Evolutionary conservation across 2,888 invertebrate species (phyloP).

Genomic region (Zeuzera pyrina): DNA sequence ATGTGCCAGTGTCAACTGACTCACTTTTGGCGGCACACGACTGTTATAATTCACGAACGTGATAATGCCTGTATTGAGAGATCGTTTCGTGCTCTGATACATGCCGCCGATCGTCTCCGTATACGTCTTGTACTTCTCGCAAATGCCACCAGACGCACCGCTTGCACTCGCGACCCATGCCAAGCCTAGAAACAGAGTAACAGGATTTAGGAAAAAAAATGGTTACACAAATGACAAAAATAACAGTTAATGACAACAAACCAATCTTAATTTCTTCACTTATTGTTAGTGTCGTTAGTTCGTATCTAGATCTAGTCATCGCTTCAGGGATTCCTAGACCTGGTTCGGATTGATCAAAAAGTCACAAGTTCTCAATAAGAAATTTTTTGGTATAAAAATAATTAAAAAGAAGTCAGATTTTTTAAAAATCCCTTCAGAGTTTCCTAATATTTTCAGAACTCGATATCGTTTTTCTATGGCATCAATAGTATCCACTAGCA

Average conservation of each 20-base stretch:
- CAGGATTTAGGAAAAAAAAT: neutral
- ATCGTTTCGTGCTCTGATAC: constrained; percentile 94
- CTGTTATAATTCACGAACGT: constrained; percentile 99
- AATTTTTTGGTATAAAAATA: too few relatives aligned
- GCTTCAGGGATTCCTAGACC: too few relatives aligned
- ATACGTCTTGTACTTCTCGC: constrained; percentile 97
- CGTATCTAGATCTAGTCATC: too few relatives aligned
- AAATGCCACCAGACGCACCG: constrained; percentile 98
- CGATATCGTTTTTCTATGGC: too few relatives aligned
- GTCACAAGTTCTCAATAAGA: too few relatives aligned
- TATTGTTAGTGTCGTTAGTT: too few relatives aligned
- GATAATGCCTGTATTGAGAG: constrained; percentile 98
- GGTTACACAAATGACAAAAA: neutral
- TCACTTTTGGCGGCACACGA: constrained; percentile 96
- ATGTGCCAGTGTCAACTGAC: constrained; percentile 97
- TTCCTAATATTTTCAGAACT: too few relatives aligned
- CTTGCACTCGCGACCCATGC: constrained; percentile 99
- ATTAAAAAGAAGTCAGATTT: too few relatives aligned
- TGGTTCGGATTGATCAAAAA: too few relatives aligned
- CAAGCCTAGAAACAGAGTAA: constrained; percentile 73
- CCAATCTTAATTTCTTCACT: too few relatives aligned
- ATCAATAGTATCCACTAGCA: too few relatives aligned
- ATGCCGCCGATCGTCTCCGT: constrained; percentile 96
- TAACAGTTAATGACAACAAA: neutral
- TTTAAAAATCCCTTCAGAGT: too few relatives aligned